Percentiles rank a stretch among this genome's conserved stretches.
Conservation (phyloP, 1,140 invertebrate genomes). For the Magallana ariakensis region DNA sequence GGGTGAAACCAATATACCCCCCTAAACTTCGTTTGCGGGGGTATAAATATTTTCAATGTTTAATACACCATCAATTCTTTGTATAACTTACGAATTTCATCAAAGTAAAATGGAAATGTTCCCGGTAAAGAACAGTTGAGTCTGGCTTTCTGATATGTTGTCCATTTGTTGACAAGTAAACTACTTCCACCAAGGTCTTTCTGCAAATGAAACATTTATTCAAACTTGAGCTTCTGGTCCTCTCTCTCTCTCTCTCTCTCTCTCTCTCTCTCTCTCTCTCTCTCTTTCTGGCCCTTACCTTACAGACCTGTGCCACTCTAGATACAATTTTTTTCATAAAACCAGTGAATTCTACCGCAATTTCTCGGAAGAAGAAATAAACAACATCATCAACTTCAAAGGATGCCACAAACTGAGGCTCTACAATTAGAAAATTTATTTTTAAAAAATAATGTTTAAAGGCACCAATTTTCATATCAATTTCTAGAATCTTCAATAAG, state of each 20-base stretch:
- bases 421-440: slow-evolving; percentile 60
- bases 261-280: too few species aligned
- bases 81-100: slow-evolving; percentile 93
- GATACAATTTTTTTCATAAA: slow-evolving; percentile 86
- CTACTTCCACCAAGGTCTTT: slow-evolving; percentile 89
- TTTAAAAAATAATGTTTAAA: not conserved
- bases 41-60: too few species aligned
- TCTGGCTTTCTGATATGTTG: slow-evolving; percentile 95
- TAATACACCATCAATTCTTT: not conserved
- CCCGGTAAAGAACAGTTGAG: slow-evolving; percentile 94
- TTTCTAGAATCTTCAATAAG: too few species aligned
- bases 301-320: slow-evolving; percentile 76
- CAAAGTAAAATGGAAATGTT: slow-evolving; percentile 95
- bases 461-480: too few species aligned
- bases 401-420: slow-evolving; percentile 94
- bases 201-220: slow-evolving; percentile 76
- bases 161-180: slow-evolving; percentile 90
- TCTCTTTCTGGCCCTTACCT: slow-evolving; percentile 64
- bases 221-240: not conserved
- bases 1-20: too few species aligned
- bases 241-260: not conserved
- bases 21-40: too few species aligned
- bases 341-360: slow-evolving; percentile 93
- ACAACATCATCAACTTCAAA: slow-evolving; percentile 93
- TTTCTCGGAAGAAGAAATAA: slow-evolving; percentile 94